Evolutionary conservation across 1,140 invertebrate species (phyloP), one percentile per base, ranked within the genome.

Genomic region (Caerostris darwini): DNA sequence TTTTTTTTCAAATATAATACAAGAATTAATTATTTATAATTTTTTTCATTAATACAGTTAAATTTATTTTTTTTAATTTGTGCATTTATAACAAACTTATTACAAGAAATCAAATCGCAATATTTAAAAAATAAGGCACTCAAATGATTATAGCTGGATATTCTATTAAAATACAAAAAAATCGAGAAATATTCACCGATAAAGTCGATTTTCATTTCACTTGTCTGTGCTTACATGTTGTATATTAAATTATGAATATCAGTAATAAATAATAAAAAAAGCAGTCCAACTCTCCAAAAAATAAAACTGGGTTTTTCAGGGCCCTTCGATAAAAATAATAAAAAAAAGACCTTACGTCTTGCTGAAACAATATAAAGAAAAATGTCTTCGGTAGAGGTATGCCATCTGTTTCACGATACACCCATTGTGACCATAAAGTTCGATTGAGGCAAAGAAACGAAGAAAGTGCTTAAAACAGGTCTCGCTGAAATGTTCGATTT

Each of bases 301-400:
- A 92, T 92, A 92, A 92, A 83, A 69, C 17, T 19, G 1, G 54
- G 34, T 34, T 10, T 54, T 59, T 59, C n/a, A 19, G 5, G 14
- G 34, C n/a, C 10, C 59, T 14, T 81, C 12, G 54, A 56, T 34
- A 53, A 14, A 53, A 69, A 56, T 2, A 67, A 56, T 54, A 56
- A 10, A 59, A 86, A 81, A 58, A 81, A 81, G n/a, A 10, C 19
- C 14, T 57, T 57, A 61, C 54, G 58, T 92, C 77, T 64, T 17
- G 12, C 12, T 61, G 90, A 83, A 83, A 67, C 90, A 92, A 83
- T 83, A 92, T 53, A 92, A 92, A 92, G 91, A 93, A 93, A 93
- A 93, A 87, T 87, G 64, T 34, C 61, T n/a, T 87, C 83, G 59
- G 54, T 81, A 61, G 90, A 77, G 53, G 92, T 87, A 77, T 71